A percentile compares a stretch with the other conserved stretches of the same genome.
phyloP scores from a whole-genome alignment of 2,797 vertebrate species.

The Hapalemur alaotrensis region DNA sequence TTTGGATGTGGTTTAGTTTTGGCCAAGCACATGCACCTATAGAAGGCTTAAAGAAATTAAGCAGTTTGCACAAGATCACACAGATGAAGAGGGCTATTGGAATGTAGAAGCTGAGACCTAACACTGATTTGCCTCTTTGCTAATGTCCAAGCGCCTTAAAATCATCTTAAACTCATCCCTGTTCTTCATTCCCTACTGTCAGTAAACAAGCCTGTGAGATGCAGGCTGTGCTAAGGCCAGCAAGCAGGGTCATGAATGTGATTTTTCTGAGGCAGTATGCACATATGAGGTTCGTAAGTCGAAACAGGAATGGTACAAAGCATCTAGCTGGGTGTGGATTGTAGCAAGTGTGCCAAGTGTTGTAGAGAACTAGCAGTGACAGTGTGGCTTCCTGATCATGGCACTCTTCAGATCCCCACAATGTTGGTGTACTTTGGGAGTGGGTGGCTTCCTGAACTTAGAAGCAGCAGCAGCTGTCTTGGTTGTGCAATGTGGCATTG shows the following conservation, averaged over 20 bases:
- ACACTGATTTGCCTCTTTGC: not conserved
- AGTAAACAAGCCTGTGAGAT: not conserved
- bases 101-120: conserved; percentile 3
- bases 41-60: conserved; percentile 33
- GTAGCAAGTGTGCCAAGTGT: not conserved
- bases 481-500: not conserved
- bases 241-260: not conserved
- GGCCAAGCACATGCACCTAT: not conserved
- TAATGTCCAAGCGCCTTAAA: not conserved
- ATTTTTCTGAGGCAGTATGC: not conserved
- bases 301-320: not conserved
- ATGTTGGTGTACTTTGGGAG: not conserved
- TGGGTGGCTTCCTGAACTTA: not conserved
- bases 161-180: not conserved
- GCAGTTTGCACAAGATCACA: not conserved
- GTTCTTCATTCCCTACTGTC: not conserved
- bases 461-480: not conserved
- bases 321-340: not conserved
- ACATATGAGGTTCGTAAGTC: not conserved
- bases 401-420: not conserved
- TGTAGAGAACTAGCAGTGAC: not conserved
- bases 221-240: not conserved
- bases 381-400: not conserved
- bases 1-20: not conserved
- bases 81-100: not conserved